Evolutionary conservation across 2,797 vertebrate species (phyloP), one percentile per base, ranked within the genome.

Genomic region (Siniperca obscura): DNA sequence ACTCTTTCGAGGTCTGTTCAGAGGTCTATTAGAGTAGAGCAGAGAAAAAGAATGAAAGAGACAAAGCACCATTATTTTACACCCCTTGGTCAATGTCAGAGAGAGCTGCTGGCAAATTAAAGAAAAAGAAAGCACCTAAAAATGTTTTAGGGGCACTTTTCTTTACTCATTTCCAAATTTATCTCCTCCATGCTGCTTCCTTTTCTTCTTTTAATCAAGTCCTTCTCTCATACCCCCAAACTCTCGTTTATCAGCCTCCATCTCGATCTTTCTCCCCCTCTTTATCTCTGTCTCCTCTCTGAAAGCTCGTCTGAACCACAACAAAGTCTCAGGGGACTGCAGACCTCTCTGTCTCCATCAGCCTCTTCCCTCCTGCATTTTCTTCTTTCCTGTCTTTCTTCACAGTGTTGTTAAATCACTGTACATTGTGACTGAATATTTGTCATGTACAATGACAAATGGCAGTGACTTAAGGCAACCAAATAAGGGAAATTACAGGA

Each of bases 31-130:
- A 68, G 73, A 82, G 79, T 0, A 78, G 30, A 30, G 80, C 61
- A 73, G 87, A 86, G 80, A 69, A 78, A 85, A 59, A 53, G 80
- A 81, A 65, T 50, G 82, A 80, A 79, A 76, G 83, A 89, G 86
- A 90, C 86, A 86, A 86, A 90, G 87, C 86, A 86, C 85, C 87
- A 92, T 92, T 93, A 92, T 94, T 94, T 92, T 86, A 90, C 87
- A 91, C 87, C 90, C 87, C 86, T 91, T 86, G 87, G 87, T 91
- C 86, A 91, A 81, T 92, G 93, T 94, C 88, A 93, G 90, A 81
- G 80, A 84, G 87, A 88, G 90, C 92, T 92, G 91, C 88, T 73
- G 86, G 91, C 90, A 92, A 92, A 93, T 92, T 89, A 92, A 86
- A 93, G 82, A 70, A 82, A 70, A 89, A 89, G 88, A 89, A 82